phyloP scores from a whole-genome alignment of 2,888 invertebrate genomes.

The Cylindroiulus punctatus region DNA sequence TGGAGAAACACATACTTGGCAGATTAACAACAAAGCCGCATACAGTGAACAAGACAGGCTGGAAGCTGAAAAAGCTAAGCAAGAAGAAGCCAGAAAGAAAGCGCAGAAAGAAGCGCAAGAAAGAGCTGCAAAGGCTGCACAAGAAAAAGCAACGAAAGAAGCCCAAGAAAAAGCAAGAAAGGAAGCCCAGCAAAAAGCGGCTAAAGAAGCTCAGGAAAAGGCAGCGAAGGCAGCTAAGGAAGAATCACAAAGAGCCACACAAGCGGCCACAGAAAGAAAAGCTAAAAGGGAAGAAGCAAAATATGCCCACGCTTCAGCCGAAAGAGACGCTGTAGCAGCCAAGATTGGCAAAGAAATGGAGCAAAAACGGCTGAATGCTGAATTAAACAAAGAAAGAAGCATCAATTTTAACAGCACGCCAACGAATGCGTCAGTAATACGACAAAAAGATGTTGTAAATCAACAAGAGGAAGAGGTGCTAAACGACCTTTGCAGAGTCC shows the following conservation, averaged over 20 bases:
- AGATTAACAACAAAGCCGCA: background rate
- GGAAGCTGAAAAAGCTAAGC: too few relatives aligned
- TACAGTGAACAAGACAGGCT: background rate
- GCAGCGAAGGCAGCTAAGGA: too few relatives aligned
- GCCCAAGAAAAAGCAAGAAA: background rate
- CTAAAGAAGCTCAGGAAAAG: too few relatives aligned
- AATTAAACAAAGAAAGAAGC: background rate
- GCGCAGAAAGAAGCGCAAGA: background rate
- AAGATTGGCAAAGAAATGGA: background rate
- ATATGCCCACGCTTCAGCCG: background rate
- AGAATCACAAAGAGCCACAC: too few relatives aligned
- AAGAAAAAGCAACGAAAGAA: background rate
- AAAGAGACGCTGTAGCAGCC: background rate
- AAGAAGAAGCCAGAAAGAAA: too few relatives aligned
- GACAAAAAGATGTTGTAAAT: background rate
- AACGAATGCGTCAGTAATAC: background rate
- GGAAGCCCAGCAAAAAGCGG: background rate
- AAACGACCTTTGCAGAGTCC: background rate
- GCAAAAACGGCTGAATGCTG: background rate
- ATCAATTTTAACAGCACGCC: background rate
- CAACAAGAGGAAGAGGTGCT: background rate
- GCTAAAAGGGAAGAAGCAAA: background rate
- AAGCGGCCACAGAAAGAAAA: background rate
- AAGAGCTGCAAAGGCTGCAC: background rate
- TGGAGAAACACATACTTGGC: background rate